Evolutionary conservation across 2,113 vertebrate species (phyloP).

Genomic region (Empidonax traillii): DNA sequence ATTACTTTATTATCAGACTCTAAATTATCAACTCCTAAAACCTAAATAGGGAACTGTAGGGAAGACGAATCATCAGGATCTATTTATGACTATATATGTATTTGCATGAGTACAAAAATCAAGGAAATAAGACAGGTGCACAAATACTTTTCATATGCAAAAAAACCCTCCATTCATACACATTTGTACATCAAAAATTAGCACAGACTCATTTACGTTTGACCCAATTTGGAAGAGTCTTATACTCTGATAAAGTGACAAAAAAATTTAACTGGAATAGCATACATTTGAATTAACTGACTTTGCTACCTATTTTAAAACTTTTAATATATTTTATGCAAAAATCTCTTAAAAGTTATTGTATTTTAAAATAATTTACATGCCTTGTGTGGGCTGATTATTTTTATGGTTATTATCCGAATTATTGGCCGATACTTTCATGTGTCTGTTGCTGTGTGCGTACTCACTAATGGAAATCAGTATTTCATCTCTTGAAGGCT

Average conservation of each 20-base stretch:
- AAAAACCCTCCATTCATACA: background rate
- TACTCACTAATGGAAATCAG: background rate
- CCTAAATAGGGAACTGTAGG: background rate
- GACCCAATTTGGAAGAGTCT: background rate
- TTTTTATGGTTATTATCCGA: background rate
- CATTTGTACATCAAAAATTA: background rate
- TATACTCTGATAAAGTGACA: background rate
- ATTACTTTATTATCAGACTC: background rate
- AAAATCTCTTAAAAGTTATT: background rate
- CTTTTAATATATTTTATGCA: background rate
- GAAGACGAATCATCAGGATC: background rate
- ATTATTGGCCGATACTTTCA: background rate
- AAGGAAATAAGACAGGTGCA: background rate
- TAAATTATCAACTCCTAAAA: background rate
- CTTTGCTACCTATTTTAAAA: background rate
- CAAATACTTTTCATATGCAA: background rate
- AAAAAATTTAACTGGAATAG: background rate
- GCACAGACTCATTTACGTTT: background rate
- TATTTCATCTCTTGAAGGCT: background rate
- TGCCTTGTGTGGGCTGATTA: background rate
- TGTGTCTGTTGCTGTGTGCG: fast-evolving
- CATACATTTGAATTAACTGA: background rate
- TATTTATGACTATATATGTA: background rate
- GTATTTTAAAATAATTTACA: background rate
- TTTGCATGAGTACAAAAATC: background rate